A percentile compares a stretch with the other conserved stretches of the same genome.
phyloP scores from a whole-genome alignment of 2,797 vertebrate species.

The Linurgus olivaceus region DNA sequence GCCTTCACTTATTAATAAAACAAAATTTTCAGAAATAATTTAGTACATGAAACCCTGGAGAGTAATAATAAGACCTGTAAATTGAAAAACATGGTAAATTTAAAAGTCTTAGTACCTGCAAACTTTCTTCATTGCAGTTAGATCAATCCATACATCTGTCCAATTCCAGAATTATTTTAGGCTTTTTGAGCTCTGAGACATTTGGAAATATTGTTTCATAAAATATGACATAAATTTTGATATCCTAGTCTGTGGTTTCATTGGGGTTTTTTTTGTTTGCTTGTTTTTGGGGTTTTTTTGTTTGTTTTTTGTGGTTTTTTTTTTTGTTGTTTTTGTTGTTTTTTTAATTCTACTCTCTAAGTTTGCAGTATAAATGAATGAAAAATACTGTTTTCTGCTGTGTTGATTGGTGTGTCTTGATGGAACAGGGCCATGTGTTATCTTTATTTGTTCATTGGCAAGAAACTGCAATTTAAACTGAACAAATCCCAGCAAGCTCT shows the following conservation, averaged over 20 bases:
- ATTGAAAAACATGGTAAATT: background rate
- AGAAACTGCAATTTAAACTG: background rate
- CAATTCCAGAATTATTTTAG: background rate
- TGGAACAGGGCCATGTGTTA: background rate
- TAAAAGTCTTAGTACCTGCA: background rate
- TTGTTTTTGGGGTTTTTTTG: background rate
- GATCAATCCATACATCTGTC: background rate
- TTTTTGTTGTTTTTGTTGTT: background rate
- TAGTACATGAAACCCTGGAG: background rate
- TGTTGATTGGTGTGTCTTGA: background rate
- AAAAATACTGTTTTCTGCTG: background rate
- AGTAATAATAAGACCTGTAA: background rate
- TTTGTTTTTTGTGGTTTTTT: too few relatives aligned
- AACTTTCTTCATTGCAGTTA: background rate
- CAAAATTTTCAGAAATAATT: background rate
- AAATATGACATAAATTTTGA: background rate
- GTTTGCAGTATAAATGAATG: background rate
- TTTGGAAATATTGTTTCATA: background rate
- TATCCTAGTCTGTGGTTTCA: background rate
- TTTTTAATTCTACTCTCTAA: background rate
- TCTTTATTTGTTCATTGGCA: background rate
- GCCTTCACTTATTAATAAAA: background rate
- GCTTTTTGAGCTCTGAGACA: background rate
- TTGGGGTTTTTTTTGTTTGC: background rate
- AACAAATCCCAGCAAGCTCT: background rate